phyloP scores from a whole-genome alignment of 2,113 vertebrate species.

The Mionectes macconnelli region DNA sequence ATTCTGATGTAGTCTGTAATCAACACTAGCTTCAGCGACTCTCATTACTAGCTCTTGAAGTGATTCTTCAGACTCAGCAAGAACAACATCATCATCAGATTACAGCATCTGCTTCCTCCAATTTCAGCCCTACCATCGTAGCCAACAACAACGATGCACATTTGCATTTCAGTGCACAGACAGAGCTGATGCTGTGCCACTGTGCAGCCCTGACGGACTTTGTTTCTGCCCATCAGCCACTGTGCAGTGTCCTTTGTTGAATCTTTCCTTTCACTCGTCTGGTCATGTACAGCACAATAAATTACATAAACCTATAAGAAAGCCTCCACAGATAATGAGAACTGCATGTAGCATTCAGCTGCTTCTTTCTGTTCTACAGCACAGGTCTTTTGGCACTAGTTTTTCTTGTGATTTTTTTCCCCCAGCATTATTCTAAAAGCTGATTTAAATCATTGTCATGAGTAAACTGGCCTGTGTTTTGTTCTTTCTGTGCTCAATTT shows the following conservation, averaged over 20 bases:
- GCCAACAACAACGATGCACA: not conserved
- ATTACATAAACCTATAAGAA: not conserved
- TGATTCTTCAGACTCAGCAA: conserved; percentile 77
- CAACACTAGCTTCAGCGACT: conserved; percentile 64
- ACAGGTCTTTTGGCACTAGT: not conserved
- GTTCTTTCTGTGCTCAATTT: not conserved
- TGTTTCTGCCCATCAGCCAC: not conserved
- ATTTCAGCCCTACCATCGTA: conserved; percentile 51
- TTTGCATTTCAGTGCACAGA: conserved; percentile 30
- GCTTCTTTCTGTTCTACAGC: not conserved
- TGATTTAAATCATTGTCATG: not conserved
- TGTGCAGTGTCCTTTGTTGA: not conserved
- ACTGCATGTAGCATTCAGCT: not conserved
- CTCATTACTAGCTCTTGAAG: conserved; percentile 77
- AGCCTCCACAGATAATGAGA: not conserved
- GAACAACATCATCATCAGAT: conserved; percentile 64
- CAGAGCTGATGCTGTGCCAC: conserved; percentile 8
- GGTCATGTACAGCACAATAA: not conserved
- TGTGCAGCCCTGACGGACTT: not conserved
- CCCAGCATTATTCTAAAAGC: not conserved
- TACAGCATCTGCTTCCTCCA: conserved; percentile 66
- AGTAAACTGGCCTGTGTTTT: not conserved
- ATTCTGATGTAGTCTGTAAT: conserved; percentile 67
- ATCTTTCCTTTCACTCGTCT: not conserved
- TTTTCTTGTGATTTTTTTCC: not conserved